Evolutionary conservation across 2,888 invertebrate species (phyloP).

Genomic region (Itoplectis maculator): DNA sequence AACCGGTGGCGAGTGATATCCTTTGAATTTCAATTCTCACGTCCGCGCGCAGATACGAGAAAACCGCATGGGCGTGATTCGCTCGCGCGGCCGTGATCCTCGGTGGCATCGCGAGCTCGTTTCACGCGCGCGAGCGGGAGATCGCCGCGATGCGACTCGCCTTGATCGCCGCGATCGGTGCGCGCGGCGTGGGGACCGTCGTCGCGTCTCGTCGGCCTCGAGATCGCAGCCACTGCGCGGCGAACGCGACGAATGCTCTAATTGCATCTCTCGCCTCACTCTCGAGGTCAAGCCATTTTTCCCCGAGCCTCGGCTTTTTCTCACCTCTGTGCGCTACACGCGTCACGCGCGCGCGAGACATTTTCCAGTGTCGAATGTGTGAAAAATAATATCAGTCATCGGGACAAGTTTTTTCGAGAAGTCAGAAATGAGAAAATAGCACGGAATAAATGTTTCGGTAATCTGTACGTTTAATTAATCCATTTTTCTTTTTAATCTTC

Average conservation of each 20-base stretch:
- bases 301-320: not conserved
- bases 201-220: too few species aligned
- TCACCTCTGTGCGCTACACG: not conserved
- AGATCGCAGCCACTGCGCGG: slow-evolving; percentile 49
- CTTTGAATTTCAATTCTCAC: slow-evolving; percentile 70
- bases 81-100: slow-evolving; percentile 45
- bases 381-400: not conserved
- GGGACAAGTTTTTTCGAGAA: too few species aligned
- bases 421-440: too few species aligned
- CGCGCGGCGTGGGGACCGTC: too few species aligned
- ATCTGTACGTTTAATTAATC: too few species aligned
- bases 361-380: not conserved
- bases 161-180: slow-evolving; percentile 57
- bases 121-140: too few species aligned
- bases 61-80: slow-evolving; percentile 40
- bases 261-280: slow-evolving; percentile 63
- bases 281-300: slow-evolving; percentile 9
- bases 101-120: slow-evolving; percentile 48
- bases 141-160: slow-evolving; percentile 45
- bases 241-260: slow-evolving; percentile 57
- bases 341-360: not conserved
- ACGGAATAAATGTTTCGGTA: too few species aligned
- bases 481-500: too few species aligned
- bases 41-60: slow-evolving; percentile 37
- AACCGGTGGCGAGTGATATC: slow-evolving; percentile 68